Evolutionary conservation across 2,888 invertebrate genomes (phyloP).

Genomic region (Cephonodes hylas): DNA sequence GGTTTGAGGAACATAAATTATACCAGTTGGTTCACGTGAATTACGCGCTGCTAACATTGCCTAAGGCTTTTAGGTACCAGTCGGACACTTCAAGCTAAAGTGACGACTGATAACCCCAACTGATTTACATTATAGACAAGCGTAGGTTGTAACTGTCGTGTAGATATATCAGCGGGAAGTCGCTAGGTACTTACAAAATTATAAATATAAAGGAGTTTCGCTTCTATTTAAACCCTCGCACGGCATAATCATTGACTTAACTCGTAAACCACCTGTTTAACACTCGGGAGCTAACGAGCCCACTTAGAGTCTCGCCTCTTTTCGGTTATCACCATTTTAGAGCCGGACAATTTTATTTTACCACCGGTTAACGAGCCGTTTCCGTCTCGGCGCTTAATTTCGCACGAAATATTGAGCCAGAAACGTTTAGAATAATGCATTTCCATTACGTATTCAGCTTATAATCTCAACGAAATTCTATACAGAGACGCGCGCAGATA

Average conservation of each 20-base stretch:
- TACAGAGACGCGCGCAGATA: conserved; percentile 66
- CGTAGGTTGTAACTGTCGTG: conserved; percentile 14
- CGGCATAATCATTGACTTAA: conserved; percentile 10
- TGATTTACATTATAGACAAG: conserved; percentile 18
- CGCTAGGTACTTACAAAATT: conserved; percentile 4
- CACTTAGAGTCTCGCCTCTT: conserved; percentile 20
- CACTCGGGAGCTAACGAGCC: conserved; percentile 18
- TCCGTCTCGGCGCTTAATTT: conserved; percentile 13
- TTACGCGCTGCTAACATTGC: conserved; percentile 13
- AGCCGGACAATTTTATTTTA: conserved; percentile 12
- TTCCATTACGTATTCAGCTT: conserved; percentile 68
- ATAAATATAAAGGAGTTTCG: neutral
- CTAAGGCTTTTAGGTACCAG: conserved; percentile 14
- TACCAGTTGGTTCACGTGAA: conserved; percentile 8
- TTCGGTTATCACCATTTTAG: conserved; percentile 11
- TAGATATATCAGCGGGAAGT: conserved; percentile 9
- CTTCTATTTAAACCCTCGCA: neutral
- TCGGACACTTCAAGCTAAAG: conserved; percentile 15
- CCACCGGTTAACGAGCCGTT: conserved; percentile 9
- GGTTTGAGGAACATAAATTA: conserved; percentile 11
- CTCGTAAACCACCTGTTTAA: conserved; percentile 22
- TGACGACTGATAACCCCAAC: conserved; percentile 17
- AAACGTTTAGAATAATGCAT: conserved; percentile 49
- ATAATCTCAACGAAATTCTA: conserved; percentile 75
- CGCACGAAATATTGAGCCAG: conserved; percentile 11